Evolutionary conservation across 2,888 invertebrate genomes (phyloP).

Genomic region (Lampropteryx suffumata): DNA sequence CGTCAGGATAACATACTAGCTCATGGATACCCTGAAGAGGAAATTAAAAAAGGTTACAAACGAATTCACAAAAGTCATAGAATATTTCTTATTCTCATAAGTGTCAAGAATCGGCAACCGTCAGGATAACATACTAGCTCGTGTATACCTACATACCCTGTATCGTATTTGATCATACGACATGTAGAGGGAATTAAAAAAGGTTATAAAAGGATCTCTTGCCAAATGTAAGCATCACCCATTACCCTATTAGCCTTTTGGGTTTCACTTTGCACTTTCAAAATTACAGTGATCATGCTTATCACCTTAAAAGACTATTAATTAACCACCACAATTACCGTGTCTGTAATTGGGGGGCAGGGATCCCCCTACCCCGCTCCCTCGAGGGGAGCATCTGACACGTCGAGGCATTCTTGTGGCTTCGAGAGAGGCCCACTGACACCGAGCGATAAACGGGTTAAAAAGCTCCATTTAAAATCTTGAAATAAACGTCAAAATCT

Average conservation of each 20-base stretch:
- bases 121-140: too few relatives aligned
- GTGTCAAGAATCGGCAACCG: too few relatives aligned
- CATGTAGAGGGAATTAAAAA: too few relatives aligned
- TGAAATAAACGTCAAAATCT: too few relatives aligned
- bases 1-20: too few relatives aligned
- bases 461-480: background rate
- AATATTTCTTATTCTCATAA: too few relatives aligned
- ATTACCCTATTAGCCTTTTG: background rate
- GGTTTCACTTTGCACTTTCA: constrained; percentile 1
- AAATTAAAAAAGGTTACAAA: too few relatives aligned
- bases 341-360: constrained; percentile 21
- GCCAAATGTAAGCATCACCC: background rate
- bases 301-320: constrained; percentile 24
- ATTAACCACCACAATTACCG: constrained; percentile 26
- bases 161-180: too few relatives aligned
- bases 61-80: too few relatives aligned
- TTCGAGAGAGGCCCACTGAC: constrained; percentile 52
- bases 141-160: too few relatives aligned
- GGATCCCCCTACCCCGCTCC: background rate
- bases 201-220: too few relatives aligned
- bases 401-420: constrained; percentile 77
- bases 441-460: constrained; percentile 33
- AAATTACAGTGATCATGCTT: constrained; percentile 18
- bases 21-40: too few relatives aligned
- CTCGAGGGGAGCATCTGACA: constrained; percentile 62